Conservation (phyloP, 2,888 invertebrate species). For the Eupelmus urozonus region DNA sequence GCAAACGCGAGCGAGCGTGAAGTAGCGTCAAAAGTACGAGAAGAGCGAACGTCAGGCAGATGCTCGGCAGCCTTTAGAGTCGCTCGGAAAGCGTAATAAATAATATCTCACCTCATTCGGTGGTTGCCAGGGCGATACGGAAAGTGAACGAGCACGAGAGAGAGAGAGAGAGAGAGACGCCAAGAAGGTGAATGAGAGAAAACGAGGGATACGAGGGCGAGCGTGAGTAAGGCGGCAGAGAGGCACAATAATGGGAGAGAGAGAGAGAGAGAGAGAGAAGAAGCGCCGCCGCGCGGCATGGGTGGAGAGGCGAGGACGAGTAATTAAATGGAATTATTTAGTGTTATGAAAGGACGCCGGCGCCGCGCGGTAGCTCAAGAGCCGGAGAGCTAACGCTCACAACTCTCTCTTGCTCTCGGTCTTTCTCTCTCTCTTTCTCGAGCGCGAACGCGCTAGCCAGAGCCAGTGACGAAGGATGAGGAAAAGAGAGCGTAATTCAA, state of each 20-base stretch:
- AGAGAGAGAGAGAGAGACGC: background rate
- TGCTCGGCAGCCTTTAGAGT: constrained; percentile 57
- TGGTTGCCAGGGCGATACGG: constrained; percentile 38
- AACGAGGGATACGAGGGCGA: constrained; percentile 1
- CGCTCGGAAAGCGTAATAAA: constrained; percentile 66
- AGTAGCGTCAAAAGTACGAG: constrained; percentile 12
- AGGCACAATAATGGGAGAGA: too few relatives aligned
- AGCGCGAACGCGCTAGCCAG: too few relatives aligned
- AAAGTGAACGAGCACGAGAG: background rate
- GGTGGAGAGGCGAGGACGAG: constrained; percentile 63
- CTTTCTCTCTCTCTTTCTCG: constrained; percentile 24
- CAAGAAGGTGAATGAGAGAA: background rate
- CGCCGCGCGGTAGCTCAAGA: constrained; percentile 51
- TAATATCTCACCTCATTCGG: constrained; percentile 65
- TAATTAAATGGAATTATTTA: constrained; percentile 74
- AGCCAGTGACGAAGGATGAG: constrained; percentile 35
- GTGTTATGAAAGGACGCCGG: constrained; percentile 66
- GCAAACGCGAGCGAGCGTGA: background rate
- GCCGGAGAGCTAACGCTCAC: constrained; percentile 17
- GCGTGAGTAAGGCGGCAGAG: constrained; percentile 7
- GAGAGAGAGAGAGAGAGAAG: constrained; percentile 21
- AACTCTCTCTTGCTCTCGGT: constrained; percentile 28
- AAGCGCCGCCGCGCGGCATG: background rate
- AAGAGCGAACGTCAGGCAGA: constrained; percentile 31
- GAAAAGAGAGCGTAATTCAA: constrained; percentile 44